Evolutionary conservation across 2,113 vertebrate genomes (phyloP).

Genomic region (Clupea harengus): DNA sequence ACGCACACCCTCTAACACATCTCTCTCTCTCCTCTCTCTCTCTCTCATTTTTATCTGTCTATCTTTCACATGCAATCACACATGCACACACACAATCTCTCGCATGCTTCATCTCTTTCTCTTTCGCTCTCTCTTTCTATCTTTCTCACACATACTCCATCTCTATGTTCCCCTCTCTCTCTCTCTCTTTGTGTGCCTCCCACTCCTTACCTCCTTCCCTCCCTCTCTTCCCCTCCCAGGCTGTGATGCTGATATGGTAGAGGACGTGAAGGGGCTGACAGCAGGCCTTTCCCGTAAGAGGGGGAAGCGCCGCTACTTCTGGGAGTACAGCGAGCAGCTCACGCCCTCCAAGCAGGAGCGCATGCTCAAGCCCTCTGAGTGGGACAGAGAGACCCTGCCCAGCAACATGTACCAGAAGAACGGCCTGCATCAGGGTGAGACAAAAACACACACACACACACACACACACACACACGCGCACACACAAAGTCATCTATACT

Average conservation of each 20-base stretch:
- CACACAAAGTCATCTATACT: neutral
- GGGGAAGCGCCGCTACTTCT: constrained; percentile 95
- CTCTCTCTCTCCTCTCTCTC: neutral
- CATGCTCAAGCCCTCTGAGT: constrained; percentile 92
- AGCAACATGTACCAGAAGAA: constrained; percentile 99
- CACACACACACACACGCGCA: neutral
- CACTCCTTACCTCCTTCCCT: neutral
- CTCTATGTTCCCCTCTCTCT: neutral
- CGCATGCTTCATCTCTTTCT: neutral
- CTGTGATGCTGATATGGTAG: constrained; percentile 89
- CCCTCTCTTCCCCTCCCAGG: constrained; percentile 65
- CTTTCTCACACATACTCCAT: neutral
- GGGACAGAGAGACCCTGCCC: constrained; percentile 91
- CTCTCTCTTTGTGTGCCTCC: neutral
- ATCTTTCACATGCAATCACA: neutral
- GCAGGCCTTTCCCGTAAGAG: constrained; percentile 90
- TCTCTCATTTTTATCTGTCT: neutral
- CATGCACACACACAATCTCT: neutral
- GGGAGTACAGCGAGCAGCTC: constrained; percentile 98
- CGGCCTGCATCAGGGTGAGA: constrained; percentile 86
- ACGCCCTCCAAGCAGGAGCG: constrained; percentile 90
- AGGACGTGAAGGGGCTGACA: constrained; percentile 90
- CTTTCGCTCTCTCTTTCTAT: neutral
- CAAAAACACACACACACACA: neutral
- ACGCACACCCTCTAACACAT: neutral